Conservation (phyloP, 2,113 vertebrate species). For the Eublepharis macularius region DNA sequence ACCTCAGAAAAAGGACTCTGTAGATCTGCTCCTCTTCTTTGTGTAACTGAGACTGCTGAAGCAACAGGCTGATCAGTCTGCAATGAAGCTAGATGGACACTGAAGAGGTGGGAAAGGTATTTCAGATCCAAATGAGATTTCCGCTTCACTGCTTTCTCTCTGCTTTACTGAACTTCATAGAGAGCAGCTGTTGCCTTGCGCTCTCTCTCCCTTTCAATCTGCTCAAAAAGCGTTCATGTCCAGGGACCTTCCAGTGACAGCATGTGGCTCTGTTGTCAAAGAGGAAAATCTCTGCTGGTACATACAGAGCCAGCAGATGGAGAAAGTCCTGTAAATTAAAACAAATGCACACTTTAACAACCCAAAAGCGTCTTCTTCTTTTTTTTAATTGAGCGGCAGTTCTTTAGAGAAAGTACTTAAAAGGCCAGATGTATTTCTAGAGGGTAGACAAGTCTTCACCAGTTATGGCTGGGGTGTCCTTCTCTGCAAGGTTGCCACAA, state of each 20-base stretch:
- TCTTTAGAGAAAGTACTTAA: constrained; percentile 32
- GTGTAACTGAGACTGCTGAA: constrained; percentile 45
- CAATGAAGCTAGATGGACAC: constrained; percentile 40
- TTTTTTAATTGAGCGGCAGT: not conserved
- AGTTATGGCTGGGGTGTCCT: constrained; percentile 39
- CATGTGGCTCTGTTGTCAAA: constrained; percentile 50
- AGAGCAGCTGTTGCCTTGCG: constrained; percentile 37
- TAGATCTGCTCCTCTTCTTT: constrained; percentile 37
- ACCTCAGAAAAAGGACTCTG: not conserved
- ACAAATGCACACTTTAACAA: constrained; percentile 66
- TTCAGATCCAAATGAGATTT: constrained; percentile 52
- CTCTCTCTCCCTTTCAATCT: constrained; percentile 44
- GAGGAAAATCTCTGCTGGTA: constrained; percentile 60
- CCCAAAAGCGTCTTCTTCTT: constrained; percentile 3
- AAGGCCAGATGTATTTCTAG: constrained; percentile 63
- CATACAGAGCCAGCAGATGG: constrained; percentile 62
- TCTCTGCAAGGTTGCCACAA: constrained; percentile 59
- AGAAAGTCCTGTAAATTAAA: constrained; percentile 67
- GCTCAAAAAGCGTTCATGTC: constrained; percentile 62
- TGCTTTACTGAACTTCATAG: constrained; percentile 57
- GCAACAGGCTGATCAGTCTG: constrained; percentile 41
- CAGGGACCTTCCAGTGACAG: constrained; percentile 60
- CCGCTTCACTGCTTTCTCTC: constrained; percentile 59
- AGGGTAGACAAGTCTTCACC: constrained; percentile 64
- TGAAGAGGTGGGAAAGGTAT: constrained; percentile 40